A percentile compares a stretch with the other conserved stretches of the same genome.
These are phyloP conservation scores for Elymnias hypermnestra DNA, from an alignment of 1,140 invertebrate genomes.

Conservation along the genomic window DNA sequence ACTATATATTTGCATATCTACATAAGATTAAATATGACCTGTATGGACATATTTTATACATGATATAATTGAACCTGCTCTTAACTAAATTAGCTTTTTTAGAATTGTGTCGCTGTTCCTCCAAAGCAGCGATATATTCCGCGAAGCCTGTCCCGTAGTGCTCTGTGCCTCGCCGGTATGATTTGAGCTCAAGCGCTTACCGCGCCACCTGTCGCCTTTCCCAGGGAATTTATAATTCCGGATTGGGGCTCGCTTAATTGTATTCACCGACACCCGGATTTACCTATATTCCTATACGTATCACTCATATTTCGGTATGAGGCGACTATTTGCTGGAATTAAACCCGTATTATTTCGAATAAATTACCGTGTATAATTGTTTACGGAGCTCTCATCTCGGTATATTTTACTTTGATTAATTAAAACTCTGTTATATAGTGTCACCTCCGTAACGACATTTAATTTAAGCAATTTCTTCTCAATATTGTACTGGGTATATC, in stretches of 20 bases:
- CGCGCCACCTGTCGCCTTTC: slow-evolving; percentile 61
- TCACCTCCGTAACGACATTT: too few species aligned
- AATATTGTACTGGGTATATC: too few species aligned
- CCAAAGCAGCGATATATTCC: too few species aligned
- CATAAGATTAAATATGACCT: too few species aligned
- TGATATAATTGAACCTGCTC: too few species aligned
- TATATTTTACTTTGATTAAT: too few species aligned
- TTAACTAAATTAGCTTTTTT: too few species aligned
- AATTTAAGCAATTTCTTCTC: too few species aligned
- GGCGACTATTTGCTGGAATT: slow-evolving; percentile 5
- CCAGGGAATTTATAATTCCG: slow-evolving; percentile 65
- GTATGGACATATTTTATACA: too few species aligned
- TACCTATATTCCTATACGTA: slow-evolving; percentile 14
- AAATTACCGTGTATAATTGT: background rate
- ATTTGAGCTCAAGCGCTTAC: slow-evolving; percentile 55
- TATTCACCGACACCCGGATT: slow-evolving; percentile 50
- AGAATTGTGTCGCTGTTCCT: too few species aligned
- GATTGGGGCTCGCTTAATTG: slow-evolving; percentile 52
- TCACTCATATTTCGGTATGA: slow-evolving; percentile 13
- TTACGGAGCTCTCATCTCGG: background rate
- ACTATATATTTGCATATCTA: too few species aligned
- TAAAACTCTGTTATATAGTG: too few species aligned
- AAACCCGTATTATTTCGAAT: background rate
- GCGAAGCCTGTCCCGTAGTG: background rate
- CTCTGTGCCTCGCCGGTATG: slow-evolving; percentile 28